Conservation (phyloP, 2,888 invertebrate genomes). For the Agrotis puta region DNA sequence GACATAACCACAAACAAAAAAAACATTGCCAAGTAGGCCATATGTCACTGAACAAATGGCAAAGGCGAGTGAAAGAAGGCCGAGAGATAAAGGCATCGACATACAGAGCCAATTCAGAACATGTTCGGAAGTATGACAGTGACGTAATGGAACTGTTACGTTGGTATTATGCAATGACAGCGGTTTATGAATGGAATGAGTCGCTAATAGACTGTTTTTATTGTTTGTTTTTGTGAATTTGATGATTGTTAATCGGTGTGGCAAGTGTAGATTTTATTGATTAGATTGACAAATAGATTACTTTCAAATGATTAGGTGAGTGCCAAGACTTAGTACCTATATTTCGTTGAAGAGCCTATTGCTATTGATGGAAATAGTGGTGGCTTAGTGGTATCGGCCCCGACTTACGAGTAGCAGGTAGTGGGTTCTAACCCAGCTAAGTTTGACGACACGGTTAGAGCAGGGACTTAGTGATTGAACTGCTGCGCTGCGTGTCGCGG, state of each 20-base stretch:
- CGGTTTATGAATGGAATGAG: conserved; percentile 58
- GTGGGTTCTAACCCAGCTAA: too few relatives aligned
- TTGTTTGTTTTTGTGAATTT: conserved; percentile 29
- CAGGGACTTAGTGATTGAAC: too few relatives aligned
- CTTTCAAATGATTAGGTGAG: background rate
- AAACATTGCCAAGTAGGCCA: conserved; percentile 51
- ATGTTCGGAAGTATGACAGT: conserved; percentile 63
- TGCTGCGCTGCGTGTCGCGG: too few relatives aligned
- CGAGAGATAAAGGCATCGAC: conserved; percentile 54
- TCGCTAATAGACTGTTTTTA: conserved; percentile 16
- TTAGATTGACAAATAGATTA: background rate
- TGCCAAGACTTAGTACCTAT: background rate
- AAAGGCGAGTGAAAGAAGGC: conserved; percentile 60
- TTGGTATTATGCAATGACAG: conserved; percentile 54
- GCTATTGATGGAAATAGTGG: too few relatives aligned
- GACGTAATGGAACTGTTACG: conserved; percentile 54
- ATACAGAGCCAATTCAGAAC: conserved; percentile 64
- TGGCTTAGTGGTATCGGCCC: too few relatives aligned
- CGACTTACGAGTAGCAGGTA: too few relatives aligned
- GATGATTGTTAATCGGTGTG: background rate
- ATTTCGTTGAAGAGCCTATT: background rate
- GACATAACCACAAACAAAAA: conserved; percentile 43
- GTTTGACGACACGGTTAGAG: too few relatives aligned
- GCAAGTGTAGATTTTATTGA: conserved; percentile 1
- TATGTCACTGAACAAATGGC: conserved; percentile 48